phyloP scores from a whole-genome alignment of 2,888 invertebrate genomes.

The Rhodophaea formosa region DNA sequence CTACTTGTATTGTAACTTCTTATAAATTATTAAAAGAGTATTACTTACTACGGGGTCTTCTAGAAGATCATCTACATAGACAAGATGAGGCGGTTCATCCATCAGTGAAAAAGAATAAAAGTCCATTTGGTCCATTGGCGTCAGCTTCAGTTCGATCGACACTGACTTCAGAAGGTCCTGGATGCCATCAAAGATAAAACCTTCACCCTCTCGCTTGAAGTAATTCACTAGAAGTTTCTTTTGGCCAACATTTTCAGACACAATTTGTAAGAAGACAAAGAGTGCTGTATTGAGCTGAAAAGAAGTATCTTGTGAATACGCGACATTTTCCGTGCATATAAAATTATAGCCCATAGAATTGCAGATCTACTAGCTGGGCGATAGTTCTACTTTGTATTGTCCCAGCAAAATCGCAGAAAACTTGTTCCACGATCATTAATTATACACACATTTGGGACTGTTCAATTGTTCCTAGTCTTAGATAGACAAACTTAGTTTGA shows the following conservation, averaged over 20 bases:
- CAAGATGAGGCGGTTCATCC: not conserved
- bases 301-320: not conserved
- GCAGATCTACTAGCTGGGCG: too few species aligned
- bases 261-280: not conserved
- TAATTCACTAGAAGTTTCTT: constrained; percentile 1
- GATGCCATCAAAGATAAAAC: constrained; percentile 1
- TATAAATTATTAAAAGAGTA: too few species aligned
- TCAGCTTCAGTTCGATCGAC: not conserved
- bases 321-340: too few species aligned
- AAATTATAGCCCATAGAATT: too few species aligned
- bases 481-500: too few species aligned
- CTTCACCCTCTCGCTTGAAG: not conserved
- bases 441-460: too few species aligned
- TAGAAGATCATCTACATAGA: not conserved
- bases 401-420: too few species aligned
- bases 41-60: not conserved
- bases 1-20: too few species aligned
- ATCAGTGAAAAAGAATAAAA: not conserved
- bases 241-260: not conserved
- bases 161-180: not conserved
- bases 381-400: too few species aligned
- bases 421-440: too few species aligned
- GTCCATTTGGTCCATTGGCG: not conserved
- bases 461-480: too few species aligned
- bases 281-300: constrained; percentile 3